A percentile compares a stretch with the other conserved stretches of the same genome.
Conservation (phyloP, 2,888 invertebrate genomes). For the Drosophila anceps region DNA sequence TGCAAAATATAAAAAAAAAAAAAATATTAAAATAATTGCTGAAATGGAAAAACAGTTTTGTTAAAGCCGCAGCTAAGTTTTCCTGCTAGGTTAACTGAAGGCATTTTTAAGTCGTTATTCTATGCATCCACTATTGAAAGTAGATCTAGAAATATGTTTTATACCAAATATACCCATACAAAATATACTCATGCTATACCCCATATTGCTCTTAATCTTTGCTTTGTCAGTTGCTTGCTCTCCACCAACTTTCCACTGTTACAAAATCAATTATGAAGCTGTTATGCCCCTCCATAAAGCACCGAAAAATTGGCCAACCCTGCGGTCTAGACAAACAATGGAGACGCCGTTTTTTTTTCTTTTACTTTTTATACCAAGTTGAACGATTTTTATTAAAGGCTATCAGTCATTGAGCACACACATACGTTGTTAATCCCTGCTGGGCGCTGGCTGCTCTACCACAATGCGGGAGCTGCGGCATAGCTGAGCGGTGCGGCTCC, state of each 20-base stretch:
- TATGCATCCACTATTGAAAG: too few species aligned
- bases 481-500: conserved; percentile 58
- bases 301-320: neutral
- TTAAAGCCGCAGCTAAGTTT: too few species aligned
- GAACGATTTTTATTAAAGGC: conserved; percentile 71
- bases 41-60: too few species aligned
- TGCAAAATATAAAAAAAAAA: neutral
- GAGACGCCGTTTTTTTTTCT: conserved; percentile 20
- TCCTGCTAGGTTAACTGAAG: too few species aligned
- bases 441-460: conserved; percentile 45
- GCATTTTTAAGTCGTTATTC: too few species aligned
- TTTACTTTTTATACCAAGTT: conserved; percentile 40
- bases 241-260: neutral
- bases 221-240: neutral
- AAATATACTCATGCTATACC: neutral
- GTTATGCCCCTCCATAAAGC: neutral
- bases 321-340: conserved; percentile 46
- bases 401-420: conserved; percentile 69
- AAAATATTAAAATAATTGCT: too few species aligned
- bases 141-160: too few species aligned
- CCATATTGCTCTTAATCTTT: neutral
- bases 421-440: conserved; percentile 48
- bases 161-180: neutral
- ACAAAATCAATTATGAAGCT: conserved; percentile 1
- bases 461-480: conserved; percentile 63